phyloP scores from a whole-genome alignment of 2,797 vertebrate genomes.

The Iguana delicatissima region DNA sequence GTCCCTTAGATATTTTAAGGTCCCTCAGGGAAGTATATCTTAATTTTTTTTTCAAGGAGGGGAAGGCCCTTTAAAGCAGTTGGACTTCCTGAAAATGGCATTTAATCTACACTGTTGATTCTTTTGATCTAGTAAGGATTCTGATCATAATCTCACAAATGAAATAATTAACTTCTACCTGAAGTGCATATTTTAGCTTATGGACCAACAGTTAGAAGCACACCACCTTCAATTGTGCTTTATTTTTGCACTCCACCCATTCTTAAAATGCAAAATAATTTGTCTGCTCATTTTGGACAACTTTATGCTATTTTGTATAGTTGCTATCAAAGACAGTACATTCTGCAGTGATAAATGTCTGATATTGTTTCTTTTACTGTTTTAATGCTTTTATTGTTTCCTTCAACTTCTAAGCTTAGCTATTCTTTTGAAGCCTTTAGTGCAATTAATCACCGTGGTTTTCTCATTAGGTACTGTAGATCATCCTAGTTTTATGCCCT shows the following conservation, averaged over 20 bases:
- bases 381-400: neutral
- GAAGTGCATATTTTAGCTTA: neutral
- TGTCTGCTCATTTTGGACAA: conserved; percentile 6
- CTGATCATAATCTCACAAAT: neutral
- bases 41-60: neutral
- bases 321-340: neutral
- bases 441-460: neutral
- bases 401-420: neutral
- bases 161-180: neutral
- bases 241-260: neutral
- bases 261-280: conserved; percentile 3
- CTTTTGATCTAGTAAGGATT: neutral
- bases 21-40: neutral
- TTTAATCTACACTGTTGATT: neutral
- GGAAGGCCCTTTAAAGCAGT: neutral
- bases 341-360: neutral
- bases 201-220: neutral
- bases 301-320: neutral
- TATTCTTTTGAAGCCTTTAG: neutral
- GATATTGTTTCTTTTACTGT: neutral
- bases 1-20: neutral
- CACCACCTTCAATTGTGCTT: neutral
- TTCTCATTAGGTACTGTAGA: neutral
- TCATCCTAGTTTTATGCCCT: neutral
- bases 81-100: neutral